These are phyloP conservation scores for Leptogaster cylindrica DNA, from an alignment of 2,888 invertebrate genomes.

Conservation along the genomic window DNA sequence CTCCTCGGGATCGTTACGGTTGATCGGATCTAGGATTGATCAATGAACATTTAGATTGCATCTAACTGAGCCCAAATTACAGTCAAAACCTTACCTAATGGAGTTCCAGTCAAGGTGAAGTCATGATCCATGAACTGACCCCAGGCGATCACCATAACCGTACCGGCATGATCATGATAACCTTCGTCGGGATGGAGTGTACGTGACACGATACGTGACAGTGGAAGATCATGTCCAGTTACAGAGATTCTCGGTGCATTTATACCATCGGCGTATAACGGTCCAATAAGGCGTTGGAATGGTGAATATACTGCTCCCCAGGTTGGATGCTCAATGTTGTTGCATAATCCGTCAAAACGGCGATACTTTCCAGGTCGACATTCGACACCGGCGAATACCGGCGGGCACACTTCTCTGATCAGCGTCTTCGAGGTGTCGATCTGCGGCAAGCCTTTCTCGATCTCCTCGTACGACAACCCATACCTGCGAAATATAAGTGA, in stretches of 20 bases:
- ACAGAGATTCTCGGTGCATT: conserved; percentile 81
- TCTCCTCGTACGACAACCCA: conserved; percentile 82
- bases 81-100: conserved; percentile 70
- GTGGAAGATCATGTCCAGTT: conserved; percentile 77
- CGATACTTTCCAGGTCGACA: conserved; percentile 89
- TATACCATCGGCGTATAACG: conserved; percentile 84
- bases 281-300: conserved; percentile 79
- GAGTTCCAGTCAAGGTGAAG: conserved; percentile 86
- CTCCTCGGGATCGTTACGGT: conserved; percentile 89
- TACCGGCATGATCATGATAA: conserved; percentile 91
- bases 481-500: conserved; percentile 77
- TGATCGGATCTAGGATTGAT: conserved; percentile 72
- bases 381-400: conserved; percentile 84
- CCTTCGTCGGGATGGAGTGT: conserved; percentile 93
- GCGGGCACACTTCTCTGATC: conserved; percentile 85
- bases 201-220: conserved; percentile 83
- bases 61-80: background rate
- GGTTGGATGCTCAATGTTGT: conserved; percentile 85
- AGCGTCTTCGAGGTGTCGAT: conserved; percentile 88
- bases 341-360: conserved; percentile 85
- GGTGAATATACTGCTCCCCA: conserved; percentile 88
- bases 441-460: conserved; percentile 83
- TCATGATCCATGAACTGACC: conserved; percentile 96
- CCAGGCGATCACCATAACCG: conserved; percentile 89
- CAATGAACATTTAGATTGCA: background rate